These are phyloP conservation scores for Syrrhaptes paradoxus DNA, from an alignment of 2,113 vertebrate species.

Conservation along the genomic window DNA sequence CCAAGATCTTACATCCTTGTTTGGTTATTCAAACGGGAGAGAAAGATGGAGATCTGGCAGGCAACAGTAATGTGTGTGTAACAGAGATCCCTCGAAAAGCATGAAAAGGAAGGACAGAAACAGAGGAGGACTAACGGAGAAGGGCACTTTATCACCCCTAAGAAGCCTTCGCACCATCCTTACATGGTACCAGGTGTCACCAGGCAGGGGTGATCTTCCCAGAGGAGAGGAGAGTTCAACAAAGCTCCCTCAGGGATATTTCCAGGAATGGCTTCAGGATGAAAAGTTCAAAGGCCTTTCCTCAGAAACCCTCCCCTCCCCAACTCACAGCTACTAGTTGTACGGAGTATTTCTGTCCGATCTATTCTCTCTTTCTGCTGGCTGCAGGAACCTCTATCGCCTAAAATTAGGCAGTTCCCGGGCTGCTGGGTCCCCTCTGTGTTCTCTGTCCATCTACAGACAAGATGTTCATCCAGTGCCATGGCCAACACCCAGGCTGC, in stretches of 20 bases:
- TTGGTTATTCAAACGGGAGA: neutral
- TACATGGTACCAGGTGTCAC: neutral
- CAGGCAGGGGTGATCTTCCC: neutral
- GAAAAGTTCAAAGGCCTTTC: neutral
- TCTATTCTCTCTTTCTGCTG: neutral
- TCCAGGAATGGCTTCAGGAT: neutral
- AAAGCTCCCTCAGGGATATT: neutral
- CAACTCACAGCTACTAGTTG: neutral
- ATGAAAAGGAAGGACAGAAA: neutral
- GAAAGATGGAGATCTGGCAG: neutral
- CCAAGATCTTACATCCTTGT: neutral
- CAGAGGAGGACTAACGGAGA: neutral
- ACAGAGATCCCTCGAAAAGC: neutral
- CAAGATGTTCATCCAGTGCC: neutral
- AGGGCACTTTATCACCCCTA: neutral
- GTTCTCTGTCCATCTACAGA: neutral
- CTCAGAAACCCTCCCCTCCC: neutral
- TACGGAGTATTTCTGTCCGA: neutral
- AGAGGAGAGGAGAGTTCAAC: neutral
- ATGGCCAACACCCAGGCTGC: rapidly evolving
- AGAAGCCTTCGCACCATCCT: neutral
- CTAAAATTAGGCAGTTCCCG: neutral
- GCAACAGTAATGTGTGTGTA: neutral
- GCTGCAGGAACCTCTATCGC: neutral
- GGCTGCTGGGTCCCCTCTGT: neutral